phyloP scores from a whole-genome alignment of 1,140 invertebrate species.

The Heliothis subflexa region DNA sequence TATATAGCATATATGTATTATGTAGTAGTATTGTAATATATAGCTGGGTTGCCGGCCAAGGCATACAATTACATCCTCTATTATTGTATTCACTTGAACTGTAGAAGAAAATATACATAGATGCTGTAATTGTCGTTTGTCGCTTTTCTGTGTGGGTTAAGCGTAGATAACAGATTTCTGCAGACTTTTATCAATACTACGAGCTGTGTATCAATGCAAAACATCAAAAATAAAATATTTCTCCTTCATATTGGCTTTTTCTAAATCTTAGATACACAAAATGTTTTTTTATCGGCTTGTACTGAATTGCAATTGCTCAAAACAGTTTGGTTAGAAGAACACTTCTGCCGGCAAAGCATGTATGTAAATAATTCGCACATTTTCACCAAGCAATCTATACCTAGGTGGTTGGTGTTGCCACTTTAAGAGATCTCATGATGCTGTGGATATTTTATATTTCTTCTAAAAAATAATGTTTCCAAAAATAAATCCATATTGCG shows the following conservation, averaged over 20 bases:
- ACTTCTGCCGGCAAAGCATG: conserved; percentile 38
- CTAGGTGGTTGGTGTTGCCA: conserved; percentile 35
- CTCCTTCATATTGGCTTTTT: conserved; percentile 25
- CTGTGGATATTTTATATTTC: conserved; percentile 14
- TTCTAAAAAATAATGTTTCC: neutral
- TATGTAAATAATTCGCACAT: conserved; percentile 38
- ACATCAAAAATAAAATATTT: conserved; percentile 20
- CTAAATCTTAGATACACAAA: conserved; percentile 7
- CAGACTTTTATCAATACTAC: neutral
- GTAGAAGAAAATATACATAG: conserved; percentile 4
- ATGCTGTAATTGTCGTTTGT: conserved; percentile 40
- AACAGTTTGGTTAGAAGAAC: conserved; percentile 2
- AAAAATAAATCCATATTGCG: conserved; percentile 13
- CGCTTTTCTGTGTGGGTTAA: conserved; percentile 37
- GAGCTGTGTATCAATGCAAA: conserved; percentile 24
- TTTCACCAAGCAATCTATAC: conserved; percentile 29
- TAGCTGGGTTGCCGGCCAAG: conserved; percentile 25
- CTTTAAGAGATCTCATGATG: conserved; percentile 37
- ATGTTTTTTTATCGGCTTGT: conserved; percentile 36
- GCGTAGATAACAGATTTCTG: conserved; percentile 30
- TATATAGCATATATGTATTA: conserved; percentile 39
- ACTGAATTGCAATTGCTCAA: conserved; percentile 34
- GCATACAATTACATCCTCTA: conserved; percentile 42
- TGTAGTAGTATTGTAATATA: conserved; percentile 31
- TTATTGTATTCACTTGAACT: neutral